phyloP scores from a whole-genome alignment of 2,797 vertebrate genomes.

The Ispidina lecontei region DNA sequence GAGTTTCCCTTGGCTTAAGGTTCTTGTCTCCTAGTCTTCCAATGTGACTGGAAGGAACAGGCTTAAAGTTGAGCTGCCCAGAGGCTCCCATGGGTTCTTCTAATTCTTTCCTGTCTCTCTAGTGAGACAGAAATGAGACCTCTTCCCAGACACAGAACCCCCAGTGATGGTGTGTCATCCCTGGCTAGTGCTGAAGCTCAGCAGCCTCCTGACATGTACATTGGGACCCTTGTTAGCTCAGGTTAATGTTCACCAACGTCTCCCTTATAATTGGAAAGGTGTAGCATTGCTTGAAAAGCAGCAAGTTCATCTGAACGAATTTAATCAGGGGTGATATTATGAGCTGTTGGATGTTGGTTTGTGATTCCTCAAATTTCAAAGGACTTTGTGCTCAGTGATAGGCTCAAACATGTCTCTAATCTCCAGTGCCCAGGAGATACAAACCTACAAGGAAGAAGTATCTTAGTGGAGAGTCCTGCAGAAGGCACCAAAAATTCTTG shows the following conservation, averaged over 20 bases:
- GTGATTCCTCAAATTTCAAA: not conserved
- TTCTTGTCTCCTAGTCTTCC: not conserved
- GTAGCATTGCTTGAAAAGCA: not conserved
- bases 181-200: not conserved
- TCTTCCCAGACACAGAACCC: not conserved
- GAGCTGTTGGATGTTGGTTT: not conserved
- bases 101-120: not conserved
- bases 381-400: not conserved
- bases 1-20: not conserved
- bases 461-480: no score
- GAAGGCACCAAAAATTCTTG: no score
- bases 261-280: not conserved
- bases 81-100: not conserved
- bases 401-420: not conserved
- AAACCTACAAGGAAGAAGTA: not conserved
- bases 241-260: not conserved
- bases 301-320: not conserved
- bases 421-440: not conserved
- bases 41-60: not conserved
- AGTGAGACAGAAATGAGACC: not conserved
- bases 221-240: not conserved
- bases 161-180: not conserved
- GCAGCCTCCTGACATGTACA: not conserved
- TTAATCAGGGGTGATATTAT: not conserved
- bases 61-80: not conserved